Conservation (phyloP, 2,113 vertebrate species). For the Cryptotis parvus region DNA sequence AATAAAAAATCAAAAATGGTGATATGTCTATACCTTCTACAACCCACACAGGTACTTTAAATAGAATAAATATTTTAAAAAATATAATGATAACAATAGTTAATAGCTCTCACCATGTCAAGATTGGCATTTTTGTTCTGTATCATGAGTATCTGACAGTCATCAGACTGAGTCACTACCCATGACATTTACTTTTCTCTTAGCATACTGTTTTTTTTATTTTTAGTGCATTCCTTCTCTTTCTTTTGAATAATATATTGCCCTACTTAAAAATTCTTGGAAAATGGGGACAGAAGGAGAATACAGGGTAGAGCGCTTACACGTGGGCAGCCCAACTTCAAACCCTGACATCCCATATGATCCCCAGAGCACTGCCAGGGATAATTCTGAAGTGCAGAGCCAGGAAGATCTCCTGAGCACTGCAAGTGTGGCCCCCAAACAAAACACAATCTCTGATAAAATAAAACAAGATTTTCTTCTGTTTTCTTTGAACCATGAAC, state of each 20-base stretch:
- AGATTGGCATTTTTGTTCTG: slow-evolving; percentile 78
- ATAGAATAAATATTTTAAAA: slow-evolving; percentile 77
- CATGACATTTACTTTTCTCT: slow-evolving; percentile 78
- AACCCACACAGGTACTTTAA: slow-evolving; percentile 76
- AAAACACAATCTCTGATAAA: no score
- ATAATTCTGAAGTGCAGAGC: no score
- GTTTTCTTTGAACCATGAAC: background rate
- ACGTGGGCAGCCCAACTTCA: no score
- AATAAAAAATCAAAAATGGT: slow-evolving; percentile 50
- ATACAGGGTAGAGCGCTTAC: no score
- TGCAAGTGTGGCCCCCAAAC: background rate
- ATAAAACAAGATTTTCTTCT: background rate
- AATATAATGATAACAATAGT: slow-evolving; percentile 63
- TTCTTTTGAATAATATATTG: slow-evolving; percentile 32
- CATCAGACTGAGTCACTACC: slow-evolving; percentile 83
- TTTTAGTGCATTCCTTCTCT: background rate
- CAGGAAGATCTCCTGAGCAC: no score
- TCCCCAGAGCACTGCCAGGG: no score
- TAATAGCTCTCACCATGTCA: slow-evolving; percentile 80
- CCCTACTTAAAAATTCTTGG: background rate
- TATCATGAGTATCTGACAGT: slow-evolving; percentile 81
- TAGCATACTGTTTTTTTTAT: slow-evolving; percentile 54
- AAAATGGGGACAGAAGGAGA: no score
- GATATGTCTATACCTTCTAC: slow-evolving; percentile 49
- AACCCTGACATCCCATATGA: no score